Evolutionary conservation across 1,140 invertebrate species (phyloP).

Genomic region (Brachionus plicatilis): DNA sequence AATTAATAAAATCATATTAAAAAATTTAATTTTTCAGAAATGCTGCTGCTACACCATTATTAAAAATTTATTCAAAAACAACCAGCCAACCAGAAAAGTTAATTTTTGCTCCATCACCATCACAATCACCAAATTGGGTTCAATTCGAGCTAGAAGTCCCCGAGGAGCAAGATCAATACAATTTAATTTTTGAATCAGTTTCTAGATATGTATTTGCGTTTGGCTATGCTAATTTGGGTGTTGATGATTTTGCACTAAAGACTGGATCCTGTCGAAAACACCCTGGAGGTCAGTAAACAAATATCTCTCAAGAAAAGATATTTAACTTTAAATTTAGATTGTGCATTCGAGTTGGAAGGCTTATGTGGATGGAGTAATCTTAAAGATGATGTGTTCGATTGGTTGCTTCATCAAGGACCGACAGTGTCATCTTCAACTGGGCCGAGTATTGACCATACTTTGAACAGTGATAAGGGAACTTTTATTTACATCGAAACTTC

Average conservation of each 20-base stretch:
- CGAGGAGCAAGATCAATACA: neutral
- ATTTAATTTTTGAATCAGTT: neutral
- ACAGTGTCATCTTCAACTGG: slow-evolving; percentile 45
- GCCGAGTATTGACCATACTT: slow-evolving; percentile 50
- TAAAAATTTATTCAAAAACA: neutral
- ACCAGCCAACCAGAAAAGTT: neutral
- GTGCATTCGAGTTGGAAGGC: slow-evolving; percentile 43
- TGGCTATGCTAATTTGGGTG: neutral
- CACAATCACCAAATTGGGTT: neutral
- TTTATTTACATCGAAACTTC: slow-evolving; percentile 17
- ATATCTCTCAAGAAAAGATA: neutral
- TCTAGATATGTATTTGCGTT: neutral
- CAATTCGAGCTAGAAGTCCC: neutral
- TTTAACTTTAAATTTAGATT: slow-evolving; percentile 9
- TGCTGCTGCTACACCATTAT: neutral
- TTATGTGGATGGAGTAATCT: slow-evolving; percentile 46
- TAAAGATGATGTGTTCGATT: slow-evolving; percentile 44
- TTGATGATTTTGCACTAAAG: slow-evolving; percentile 22
- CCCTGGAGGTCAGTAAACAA: neutral
- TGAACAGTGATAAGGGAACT: slow-evolving; percentile 4
- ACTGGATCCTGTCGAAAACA: slow-evolving; percentile 1
- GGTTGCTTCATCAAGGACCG: slow-evolving; percentile 42
- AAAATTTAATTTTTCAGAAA: neutral
- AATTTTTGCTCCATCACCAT: neutral
- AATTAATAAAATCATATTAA: neutral